These are phyloP conservation scores for Carterocephalus palaemon DNA, from an alignment of 2,888 invertebrate species.

Conservation along the genomic window DNA sequence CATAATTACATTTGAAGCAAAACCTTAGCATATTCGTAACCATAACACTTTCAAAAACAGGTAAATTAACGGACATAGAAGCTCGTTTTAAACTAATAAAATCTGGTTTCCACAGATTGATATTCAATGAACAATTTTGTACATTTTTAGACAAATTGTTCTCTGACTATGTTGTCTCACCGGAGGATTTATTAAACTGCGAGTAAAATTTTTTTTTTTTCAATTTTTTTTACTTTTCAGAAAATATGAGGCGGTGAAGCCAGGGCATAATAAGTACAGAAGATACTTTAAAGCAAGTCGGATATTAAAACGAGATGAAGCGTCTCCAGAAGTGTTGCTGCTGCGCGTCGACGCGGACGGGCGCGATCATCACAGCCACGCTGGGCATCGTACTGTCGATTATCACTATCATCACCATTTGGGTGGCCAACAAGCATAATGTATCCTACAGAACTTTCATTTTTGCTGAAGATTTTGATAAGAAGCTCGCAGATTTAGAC, in stretches of 20 bases:
- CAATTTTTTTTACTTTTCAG: too few species aligned
- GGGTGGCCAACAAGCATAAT: conserved; percentile 75
- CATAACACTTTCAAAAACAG: too few species aligned
- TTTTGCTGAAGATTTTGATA: conserved; percentile 80
- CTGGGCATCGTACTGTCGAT: conserved; percentile 87
- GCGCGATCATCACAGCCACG: conserved; percentile 85
- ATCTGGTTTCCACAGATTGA: too few species aligned
- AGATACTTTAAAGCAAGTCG: conserved; percentile 10
- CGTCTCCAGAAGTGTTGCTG: conserved; percentile 84
- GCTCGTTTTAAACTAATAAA: too few species aligned
- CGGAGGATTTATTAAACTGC: too few species aligned
- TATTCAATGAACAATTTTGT: too few species aligned
- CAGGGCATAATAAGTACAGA: conserved; percentile 6
- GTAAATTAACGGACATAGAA: too few species aligned
- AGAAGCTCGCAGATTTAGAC: conserved; percentile 79
- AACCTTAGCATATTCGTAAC: too few species aligned
- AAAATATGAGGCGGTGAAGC: conserved; percentile 34
- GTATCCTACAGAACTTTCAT: conserved; percentile 88
- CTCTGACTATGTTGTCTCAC: too few species aligned
- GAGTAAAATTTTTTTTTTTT: too few species aligned
- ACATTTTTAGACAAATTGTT: too few species aligned
- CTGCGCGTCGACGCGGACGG: conserved; percentile 84
- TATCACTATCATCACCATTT: conserved; percentile 82
- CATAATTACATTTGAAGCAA: too few species aligned
- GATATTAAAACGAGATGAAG: conserved; percentile 48